Percentiles rank a stretch among this genome's conserved stretches.
Conservation (phyloP, 2,797 vertebrate species). For the Cynopterus sphinx region DNA sequence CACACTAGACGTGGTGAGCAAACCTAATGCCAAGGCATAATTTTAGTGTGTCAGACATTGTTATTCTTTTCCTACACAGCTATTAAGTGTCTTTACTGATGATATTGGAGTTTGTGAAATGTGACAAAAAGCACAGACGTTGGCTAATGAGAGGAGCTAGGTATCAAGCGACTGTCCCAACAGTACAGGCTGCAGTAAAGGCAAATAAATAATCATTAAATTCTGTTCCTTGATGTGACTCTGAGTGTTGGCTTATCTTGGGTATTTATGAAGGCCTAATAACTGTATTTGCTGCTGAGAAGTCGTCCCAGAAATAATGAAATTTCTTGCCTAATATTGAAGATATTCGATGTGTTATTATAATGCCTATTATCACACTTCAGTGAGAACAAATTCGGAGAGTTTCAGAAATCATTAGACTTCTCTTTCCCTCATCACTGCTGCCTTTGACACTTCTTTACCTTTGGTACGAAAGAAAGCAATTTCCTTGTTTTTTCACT, state of each 20-base stretch:
- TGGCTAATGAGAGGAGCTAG: neutral
- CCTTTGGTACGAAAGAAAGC: neutral
- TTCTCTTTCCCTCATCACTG: neutral
- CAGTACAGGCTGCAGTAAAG: neutral
- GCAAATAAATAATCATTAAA: neutral
- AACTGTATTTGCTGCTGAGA: neutral
- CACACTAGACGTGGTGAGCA: neutral
- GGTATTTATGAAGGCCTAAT: neutral
- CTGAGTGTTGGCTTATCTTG: neutral
- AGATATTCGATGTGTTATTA: neutral
- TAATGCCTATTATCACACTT: neutral
- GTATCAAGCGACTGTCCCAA: neutral
- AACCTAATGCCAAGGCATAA: neutral
- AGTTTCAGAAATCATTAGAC: neutral
- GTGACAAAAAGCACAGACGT: neutral
- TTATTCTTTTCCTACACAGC: neutral
- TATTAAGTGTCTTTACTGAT: neutral
- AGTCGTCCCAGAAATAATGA: neutral
- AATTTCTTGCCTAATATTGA: neutral
- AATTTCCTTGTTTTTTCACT: neutral
- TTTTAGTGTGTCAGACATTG: neutral
- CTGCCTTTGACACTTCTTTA: neutral
- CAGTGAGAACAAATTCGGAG: neutral
- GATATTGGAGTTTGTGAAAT: neutral
- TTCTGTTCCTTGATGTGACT: neutral